Percentiles rank a stretch among this genome's conserved stretches.
Evolutionary conservation across 2,113 vertebrate genomes (phyloP).

Genomic region (Mesembrinibis cayennensis): DNA sequence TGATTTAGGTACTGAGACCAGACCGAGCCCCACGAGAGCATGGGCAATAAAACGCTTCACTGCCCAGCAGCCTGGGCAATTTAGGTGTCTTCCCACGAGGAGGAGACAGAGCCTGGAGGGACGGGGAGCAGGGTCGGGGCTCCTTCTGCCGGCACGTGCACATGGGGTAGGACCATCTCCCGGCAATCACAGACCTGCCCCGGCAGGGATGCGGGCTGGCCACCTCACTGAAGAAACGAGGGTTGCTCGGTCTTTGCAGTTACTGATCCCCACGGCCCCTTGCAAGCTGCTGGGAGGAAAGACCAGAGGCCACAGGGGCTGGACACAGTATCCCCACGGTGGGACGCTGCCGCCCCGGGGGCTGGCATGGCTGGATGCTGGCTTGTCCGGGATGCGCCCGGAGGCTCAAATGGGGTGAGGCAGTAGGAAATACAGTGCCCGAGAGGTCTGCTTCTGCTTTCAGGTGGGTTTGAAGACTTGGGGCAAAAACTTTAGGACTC

Average conservation of each 20-base stretch:
- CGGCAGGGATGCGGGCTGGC: not conserved
- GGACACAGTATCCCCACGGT: not conserved
- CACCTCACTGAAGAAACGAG: not conserved
- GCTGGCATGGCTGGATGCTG: not conserved
- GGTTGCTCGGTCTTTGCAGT: not conserved
- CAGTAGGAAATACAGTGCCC: not conserved
- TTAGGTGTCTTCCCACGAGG: constrained; percentile 62
- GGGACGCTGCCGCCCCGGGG: not conserved
- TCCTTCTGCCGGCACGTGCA: not conserved
- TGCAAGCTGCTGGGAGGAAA: not conserved
- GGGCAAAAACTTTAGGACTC: not conserved
- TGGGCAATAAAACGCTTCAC: constrained; percentile 53
- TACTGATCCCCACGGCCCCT: not conserved
- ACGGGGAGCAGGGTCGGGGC: not conserved
- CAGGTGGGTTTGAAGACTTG: not conserved
- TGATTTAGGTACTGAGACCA: constrained; percentile 67
- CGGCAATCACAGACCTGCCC: not conserved
- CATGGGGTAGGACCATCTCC: not conserved
- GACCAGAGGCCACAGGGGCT: rapidly evolving
- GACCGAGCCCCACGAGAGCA: constrained; percentile 32
- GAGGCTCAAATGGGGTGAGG: not conserved
- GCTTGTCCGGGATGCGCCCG: too few relatives aligned
- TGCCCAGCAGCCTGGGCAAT: constrained; percentile 51
- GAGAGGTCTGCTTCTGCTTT: not conserved
- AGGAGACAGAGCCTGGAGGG: constrained; percentile 10